A percentile compares a stretch with the other conserved stretches of the same genome.
phyloP scores from a whole-genome alignment of 2,113 vertebrate species.

The Cnemophilus loriae region DNA sequence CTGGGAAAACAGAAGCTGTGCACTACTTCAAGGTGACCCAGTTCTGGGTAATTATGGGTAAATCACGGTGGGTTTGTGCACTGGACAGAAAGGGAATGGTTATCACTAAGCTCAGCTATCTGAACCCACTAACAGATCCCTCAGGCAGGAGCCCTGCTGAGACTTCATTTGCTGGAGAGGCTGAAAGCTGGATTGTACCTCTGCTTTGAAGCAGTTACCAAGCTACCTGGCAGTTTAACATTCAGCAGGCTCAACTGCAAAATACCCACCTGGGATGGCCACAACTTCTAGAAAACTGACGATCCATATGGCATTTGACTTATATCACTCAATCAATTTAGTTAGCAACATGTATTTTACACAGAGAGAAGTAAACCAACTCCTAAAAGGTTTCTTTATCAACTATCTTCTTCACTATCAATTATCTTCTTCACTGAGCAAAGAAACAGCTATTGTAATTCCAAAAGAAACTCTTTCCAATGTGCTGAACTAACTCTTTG shows the following conservation, averaged over 20 bases:
- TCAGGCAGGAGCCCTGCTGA: neutral
- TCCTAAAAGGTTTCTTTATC: neutral
- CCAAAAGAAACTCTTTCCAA: neutral
- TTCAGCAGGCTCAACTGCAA: neutral
- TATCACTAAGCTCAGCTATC: neutral
- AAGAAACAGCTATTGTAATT: neutral
- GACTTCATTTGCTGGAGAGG: neutral
- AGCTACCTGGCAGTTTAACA: neutral
- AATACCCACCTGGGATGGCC: neutral
- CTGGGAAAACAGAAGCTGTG: neutral
- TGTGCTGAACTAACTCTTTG: neutral
- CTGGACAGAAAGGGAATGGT: neutral
- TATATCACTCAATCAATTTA: neutral
- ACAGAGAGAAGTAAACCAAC: neutral
- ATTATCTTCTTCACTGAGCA: neutral
- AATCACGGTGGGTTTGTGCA: neutral
- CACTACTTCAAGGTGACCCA: neutral
- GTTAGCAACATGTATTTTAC: neutral
- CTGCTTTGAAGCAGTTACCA: neutral
- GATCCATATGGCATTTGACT: neutral
- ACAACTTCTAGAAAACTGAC: neutral
- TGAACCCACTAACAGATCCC: neutral
- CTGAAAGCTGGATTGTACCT: neutral
- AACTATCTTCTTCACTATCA: neutral
- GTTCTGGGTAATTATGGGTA: neutral